These are phyloP conservation scores for Reticulitermes speratus DNA, from an alignment of 1,140 invertebrate species.

Conservation along the genomic window DNA sequence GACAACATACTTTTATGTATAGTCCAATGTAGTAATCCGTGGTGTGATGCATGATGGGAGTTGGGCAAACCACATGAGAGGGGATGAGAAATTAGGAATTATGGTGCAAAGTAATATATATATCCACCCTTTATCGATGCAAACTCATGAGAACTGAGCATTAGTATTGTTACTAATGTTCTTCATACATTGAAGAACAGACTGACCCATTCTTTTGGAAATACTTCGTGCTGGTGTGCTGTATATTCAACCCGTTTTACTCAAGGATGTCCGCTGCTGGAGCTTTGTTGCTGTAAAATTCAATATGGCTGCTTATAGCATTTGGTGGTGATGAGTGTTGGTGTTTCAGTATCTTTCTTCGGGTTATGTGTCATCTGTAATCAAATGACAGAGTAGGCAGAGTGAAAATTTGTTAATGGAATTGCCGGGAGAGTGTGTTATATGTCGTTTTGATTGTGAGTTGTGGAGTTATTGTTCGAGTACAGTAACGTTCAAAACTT, in stretches of 20 bases:
- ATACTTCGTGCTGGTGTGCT: background rate
- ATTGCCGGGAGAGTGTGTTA: background rate
- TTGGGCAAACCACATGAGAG: constrained; percentile 6
- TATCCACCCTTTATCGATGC: background rate
- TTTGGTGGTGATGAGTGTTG: background rate
- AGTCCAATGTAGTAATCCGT: background rate
- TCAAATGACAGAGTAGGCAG: background rate
- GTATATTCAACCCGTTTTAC: background rate
- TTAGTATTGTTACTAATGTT: background rate
- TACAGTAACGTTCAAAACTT: background rate
- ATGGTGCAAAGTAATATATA: background rate
- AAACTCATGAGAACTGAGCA: background rate
- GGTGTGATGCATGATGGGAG: background rate
- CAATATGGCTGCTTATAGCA: constrained; percentile 10
- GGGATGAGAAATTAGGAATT: background rate
- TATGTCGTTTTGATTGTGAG: background rate
- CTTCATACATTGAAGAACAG: background rate
- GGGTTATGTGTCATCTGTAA: background rate
- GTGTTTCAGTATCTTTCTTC: background rate
- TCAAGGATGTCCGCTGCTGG: background rate
- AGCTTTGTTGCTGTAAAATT: constrained; percentile 25
- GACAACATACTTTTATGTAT: too few relatives aligned
- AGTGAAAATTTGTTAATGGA: background rate
- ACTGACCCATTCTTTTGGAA: background rate
- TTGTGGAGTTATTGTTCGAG: background rate